These are phyloP conservation scores for Tholera decimalis DNA, from an alignment of 2,888 invertebrate species.

Conservation along the genomic window DNA sequence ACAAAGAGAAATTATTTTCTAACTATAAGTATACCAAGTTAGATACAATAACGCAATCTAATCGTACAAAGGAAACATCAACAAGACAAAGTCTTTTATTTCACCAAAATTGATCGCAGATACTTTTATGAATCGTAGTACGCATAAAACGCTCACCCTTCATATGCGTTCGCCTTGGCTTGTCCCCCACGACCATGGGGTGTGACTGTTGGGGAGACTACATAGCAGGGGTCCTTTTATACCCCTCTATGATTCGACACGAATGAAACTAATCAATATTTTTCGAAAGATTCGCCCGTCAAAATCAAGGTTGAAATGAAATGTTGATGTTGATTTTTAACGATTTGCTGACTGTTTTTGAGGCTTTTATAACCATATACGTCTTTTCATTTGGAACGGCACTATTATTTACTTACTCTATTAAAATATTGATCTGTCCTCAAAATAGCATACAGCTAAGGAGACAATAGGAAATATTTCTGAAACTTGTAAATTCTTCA, in stretches of 20 bases:
- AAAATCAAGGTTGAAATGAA: constrained; percentile 18
- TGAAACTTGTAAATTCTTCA: not conserved
- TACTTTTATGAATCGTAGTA: constrained; percentile 42
- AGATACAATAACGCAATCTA: constrained; percentile 34
- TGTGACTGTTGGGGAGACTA: constrained; percentile 49
- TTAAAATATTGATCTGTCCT: not conserved
- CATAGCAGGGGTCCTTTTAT: constrained; percentile 52
- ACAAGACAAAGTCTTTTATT: constrained; percentile 25
- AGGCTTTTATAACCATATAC: not conserved
- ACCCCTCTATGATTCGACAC: constrained; percentile 55
- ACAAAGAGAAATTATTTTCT: not conserved
- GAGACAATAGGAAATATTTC: constrained; percentile 5
- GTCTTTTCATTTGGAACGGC: not conserved
- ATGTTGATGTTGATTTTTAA: constrained; percentile 6
- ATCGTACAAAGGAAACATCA: constrained; percentile 28
- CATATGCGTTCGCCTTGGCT: constrained; percentile 24
- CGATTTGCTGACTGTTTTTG: not conserved
- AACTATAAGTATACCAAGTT: constrained; percentile 25
- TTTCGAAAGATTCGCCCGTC: constrained; percentile 39
- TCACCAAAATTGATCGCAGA: constrained; percentile 38
- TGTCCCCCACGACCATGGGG: constrained; percentile 41
- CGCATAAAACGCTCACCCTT: constrained; percentile 49
- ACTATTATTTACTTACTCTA: not conserved
- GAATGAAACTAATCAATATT: constrained; percentile 60
- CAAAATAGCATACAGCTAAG: not conserved